Evolutionary conservation across 2,797 vertebrate species (phyloP).

Genomic region (Pelochelys cantorii): DNA sequence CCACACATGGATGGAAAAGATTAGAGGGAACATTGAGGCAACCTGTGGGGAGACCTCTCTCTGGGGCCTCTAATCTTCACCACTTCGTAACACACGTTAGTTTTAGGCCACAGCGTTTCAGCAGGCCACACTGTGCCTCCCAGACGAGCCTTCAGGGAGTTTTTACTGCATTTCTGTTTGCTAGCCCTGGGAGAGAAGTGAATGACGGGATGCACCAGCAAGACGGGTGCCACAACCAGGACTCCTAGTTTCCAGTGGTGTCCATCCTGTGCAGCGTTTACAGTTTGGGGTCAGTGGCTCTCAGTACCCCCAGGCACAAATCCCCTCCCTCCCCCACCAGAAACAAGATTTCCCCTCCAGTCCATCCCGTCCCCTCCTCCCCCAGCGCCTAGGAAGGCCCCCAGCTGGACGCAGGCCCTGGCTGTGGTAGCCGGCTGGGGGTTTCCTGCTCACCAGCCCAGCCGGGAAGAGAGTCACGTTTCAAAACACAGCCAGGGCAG

Average conservation of each 20-base stretch:
- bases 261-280: not conserved
- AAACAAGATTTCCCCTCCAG: too few relatives aligned
- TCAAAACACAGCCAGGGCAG: constrained; percentile 62
- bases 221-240: not conserved
- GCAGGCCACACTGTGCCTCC: fast-evolving
- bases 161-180: too few relatives aligned
- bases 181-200: too few relatives aligned
- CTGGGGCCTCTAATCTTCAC: too few relatives aligned
- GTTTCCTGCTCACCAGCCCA: not conserved
- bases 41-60: too few relatives aligned
- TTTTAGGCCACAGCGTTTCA: fast-evolving
- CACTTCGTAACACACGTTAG: too few relatives aligned
- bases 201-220: not conserved
- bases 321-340: too few relatives aligned
- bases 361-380: not conserved
- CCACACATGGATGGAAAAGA: too few relatives aligned
- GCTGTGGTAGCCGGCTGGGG: not conserved
- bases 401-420: fast-evolving
- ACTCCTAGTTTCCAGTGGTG: too few relatives aligned
- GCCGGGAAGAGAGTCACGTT: constrained; percentile 51
- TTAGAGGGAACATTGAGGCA: too few relatives aligned
- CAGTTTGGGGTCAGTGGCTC: too few relatives aligned
- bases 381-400: not conserved
- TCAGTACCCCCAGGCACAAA: not conserved
- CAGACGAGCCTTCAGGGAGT: too few relatives aligned